phyloP scores from a whole-genome alignment of 2,888 invertebrate species.

The Serrognathus titanus region DNA sequence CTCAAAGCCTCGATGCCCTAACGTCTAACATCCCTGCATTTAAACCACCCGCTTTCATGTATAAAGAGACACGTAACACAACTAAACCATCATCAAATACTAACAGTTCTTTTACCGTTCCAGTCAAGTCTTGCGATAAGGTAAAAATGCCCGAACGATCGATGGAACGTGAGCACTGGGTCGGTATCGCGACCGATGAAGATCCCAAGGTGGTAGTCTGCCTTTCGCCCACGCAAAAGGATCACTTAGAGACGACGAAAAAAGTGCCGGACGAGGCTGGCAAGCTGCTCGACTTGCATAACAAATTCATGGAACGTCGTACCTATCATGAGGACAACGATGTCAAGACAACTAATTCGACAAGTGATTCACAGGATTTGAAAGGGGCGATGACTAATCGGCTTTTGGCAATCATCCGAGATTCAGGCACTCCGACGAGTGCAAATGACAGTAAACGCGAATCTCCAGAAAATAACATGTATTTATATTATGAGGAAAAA shows the following conservation, averaged over 20 bases:
- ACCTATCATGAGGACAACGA: constrained; percentile 43
- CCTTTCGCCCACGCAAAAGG: constrained; percentile 70
- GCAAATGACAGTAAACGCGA: background rate
- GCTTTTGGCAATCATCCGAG: constrained; percentile 61
- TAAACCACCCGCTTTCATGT: constrained; percentile 3
- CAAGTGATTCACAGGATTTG: constrained; percentile 2
- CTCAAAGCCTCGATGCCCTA: constrained; percentile 35
- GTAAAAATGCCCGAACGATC: constrained; percentile 42
- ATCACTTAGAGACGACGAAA: constrained; percentile 56
- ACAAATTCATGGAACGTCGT: constrained; percentile 64
- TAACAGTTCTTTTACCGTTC: constrained; percentile 26
- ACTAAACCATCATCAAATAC: constrained; percentile 7
- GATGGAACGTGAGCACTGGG: constrained; percentile 51
- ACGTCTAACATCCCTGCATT: background rate
- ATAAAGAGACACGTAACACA: too few species aligned
- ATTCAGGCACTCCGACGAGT: constrained; percentile 40
- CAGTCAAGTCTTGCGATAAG: constrained; percentile 18
- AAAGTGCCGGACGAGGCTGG: constrained; percentile 57
- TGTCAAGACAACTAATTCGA: background rate
- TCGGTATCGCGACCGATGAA: constrained; percentile 58
- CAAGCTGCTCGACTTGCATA: constrained; percentile 65
- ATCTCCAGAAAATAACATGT: constrained; percentile 1
- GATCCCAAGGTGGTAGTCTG: constrained; percentile 64
- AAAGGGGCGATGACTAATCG: constrained; percentile 49
- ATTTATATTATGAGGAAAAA: constrained; percentile 15